These are phyloP conservation scores for Trichogramma pretiosum DNA, from an alignment of 1,140 invertebrate species.

Conservation along the genomic window DNA sequence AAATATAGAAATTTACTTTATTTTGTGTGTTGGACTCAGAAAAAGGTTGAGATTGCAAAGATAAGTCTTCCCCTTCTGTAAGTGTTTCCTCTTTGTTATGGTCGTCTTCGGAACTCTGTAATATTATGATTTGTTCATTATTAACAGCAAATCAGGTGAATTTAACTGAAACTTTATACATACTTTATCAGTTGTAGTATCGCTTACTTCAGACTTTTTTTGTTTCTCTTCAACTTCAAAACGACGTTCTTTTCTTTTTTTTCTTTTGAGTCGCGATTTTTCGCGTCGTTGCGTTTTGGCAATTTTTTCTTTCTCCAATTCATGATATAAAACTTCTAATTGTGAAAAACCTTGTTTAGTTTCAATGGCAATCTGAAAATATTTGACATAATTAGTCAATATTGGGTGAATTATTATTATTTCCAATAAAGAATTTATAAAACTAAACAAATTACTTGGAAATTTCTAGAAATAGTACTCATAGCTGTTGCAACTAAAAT, in stretches of 20 bases:
- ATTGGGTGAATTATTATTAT: no score
- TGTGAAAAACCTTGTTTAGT: conserved; percentile 81
- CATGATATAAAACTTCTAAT: conserved; percentile 70
- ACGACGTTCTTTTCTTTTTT: conserved; percentile 67
- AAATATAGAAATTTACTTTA: no score
- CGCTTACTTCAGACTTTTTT: conserved; percentile 24
- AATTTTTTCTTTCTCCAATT: conserved; percentile 73
- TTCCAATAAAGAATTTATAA: conserved; percentile 4
- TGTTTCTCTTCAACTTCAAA: conserved; percentile 48
- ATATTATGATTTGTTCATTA: no score
- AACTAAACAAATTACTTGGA: conserved; percentile 48
- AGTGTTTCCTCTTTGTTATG: no score
- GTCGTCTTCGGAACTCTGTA: no score
- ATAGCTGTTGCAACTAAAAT: conserved; percentile 81
- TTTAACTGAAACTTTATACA: no score
- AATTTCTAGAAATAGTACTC: conserved; percentile 77
- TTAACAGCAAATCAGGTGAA: no score
- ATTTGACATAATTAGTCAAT: conserved; percentile 9
- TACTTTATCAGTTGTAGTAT: neutral
- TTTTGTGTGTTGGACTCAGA: no score
- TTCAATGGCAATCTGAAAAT: conserved; percentile 67
- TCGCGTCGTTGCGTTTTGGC: conserved; percentile 74
- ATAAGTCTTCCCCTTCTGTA: no score
- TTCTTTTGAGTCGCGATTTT: conserved; percentile 75
- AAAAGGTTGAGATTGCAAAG: no score